These are phyloP conservation scores for Narcine bancroftii DNA, from an alignment of 2,113 vertebrate genomes.

Conservation along the genomic window DNA sequence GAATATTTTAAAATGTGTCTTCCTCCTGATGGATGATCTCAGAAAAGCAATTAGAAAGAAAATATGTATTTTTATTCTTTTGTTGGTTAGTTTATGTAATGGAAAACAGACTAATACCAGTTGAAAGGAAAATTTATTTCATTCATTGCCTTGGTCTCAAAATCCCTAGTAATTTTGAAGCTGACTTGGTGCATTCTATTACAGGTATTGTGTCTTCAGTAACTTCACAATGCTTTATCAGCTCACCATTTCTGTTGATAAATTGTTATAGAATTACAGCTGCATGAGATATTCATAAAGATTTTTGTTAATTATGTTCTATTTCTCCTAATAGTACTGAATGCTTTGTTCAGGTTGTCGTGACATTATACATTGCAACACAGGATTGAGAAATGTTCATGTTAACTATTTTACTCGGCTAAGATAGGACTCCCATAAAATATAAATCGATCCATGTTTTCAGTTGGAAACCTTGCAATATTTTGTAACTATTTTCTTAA, in stretches of 20 bases:
- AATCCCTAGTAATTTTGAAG: conserved; percentile 7
- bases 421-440: not conserved
- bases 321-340: not conserved
- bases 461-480: not conserved
- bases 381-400: not conserved
- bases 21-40: not conserved
- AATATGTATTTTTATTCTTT: not conserved
- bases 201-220: not conserved
- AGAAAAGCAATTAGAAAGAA: not conserved
- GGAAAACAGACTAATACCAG: not conserved
- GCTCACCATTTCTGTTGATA: conserved; percentile 10
- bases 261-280: not conserved
- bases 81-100: not conserved
- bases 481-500: not conserved
- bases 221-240: not conserved
- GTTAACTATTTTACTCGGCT: not conserved
- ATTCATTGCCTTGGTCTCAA: too few species aligned
- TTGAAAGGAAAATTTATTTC: not conserved
- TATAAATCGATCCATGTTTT: not conserved
- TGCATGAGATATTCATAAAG: not conserved
- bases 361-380: not conserved
- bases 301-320: not conserved
- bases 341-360: not conserved
- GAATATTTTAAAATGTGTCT: not conserved
- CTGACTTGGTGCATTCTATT: not conserved